phyloP scores from a whole-genome alignment of 2,797 vertebrate genomes.

The Falco novaeseelandiae region DNA sequence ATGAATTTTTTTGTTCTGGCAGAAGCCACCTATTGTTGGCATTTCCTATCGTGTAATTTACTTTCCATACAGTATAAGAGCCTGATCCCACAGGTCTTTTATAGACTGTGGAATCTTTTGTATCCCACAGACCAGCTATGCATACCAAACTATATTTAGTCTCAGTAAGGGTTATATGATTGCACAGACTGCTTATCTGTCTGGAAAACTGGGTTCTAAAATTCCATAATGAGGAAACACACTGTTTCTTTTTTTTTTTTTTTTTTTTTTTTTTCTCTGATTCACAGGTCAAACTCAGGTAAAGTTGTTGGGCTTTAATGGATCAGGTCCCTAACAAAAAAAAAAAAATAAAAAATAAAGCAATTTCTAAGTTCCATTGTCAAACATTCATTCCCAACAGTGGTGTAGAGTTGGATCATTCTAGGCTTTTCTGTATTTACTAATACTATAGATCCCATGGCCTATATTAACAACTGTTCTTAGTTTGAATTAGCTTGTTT shows the following conservation, averaged over 20 bases:
- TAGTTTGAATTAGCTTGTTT: not conserved
- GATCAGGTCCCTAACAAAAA: not conserved
- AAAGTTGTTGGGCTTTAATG: not conserved
- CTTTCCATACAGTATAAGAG: not conserved
- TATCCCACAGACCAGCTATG: not conserved
- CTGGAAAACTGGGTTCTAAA: not conserved
- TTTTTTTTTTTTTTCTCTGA: not conserved
- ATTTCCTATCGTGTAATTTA: not conserved
- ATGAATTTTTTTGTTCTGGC: not conserved
- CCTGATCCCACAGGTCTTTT: not conserved
- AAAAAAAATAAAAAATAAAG: not conserved
- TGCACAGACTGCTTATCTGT: not conserved
- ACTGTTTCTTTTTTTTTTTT: fast-evolving
- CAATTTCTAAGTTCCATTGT: not conserved
- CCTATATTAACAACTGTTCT: not conserved
- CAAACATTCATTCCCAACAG: not conserved
- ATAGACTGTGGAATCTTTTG: no score
- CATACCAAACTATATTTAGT: not conserved
- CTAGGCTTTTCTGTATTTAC: not conserved
- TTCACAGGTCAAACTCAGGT: not conserved
- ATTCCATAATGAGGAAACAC: not conserved
- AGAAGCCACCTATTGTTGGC: not conserved
- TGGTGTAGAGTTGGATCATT: not conserved
- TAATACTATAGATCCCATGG: not conserved
- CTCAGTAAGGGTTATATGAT: not conserved